Percentiles rank a stretch among this genome's conserved stretches.
Conservation (phyloP, 1,140 invertebrate species). For the Drosophila burlai region DNA sequence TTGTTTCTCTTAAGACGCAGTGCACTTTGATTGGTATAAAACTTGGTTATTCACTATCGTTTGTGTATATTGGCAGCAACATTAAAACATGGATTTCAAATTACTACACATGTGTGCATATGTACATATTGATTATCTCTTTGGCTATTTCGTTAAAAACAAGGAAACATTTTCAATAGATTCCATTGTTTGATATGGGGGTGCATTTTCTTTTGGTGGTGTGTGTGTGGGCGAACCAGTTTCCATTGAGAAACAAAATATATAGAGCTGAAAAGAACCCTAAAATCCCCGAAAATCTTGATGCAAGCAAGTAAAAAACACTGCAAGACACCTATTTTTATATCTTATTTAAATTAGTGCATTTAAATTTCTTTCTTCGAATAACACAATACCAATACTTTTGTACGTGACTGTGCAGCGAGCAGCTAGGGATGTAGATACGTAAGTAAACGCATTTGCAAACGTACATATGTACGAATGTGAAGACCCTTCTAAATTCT, state of each 20-base stretch:
- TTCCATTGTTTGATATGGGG: constrained; percentile 25
- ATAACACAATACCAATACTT: constrained; percentile 10
- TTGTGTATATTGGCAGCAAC: background rate
- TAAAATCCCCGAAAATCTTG: background rate
- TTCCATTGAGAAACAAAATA: constrained; percentile 4
- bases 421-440: constrained; percentile 26
- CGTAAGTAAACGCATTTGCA: constrained; percentile 34
- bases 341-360: too few species aligned
- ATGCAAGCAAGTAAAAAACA: too few species aligned
- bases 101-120: background rate
- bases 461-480: constrained; percentile 17
- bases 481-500: constrained; percentile 14
- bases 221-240: constrained; percentile 37
- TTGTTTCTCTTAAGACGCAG: constrained; percentile 14
- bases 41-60: constrained; percentile 12
- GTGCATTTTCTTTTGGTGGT: constrained; percentile 22
- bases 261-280: background rate
- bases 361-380: background rate
- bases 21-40: constrained; percentile 1
- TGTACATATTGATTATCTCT: background rate
- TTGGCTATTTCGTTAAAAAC: background rate
- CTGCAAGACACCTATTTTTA: too few species aligned
- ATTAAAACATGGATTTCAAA: background rate
- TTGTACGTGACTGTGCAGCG: constrained; percentile 18
- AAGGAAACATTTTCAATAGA: constrained; percentile 1